phyloP scores from a whole-genome alignment of 1,140 invertebrate species.

The Ridgeia piscesae region DNA sequence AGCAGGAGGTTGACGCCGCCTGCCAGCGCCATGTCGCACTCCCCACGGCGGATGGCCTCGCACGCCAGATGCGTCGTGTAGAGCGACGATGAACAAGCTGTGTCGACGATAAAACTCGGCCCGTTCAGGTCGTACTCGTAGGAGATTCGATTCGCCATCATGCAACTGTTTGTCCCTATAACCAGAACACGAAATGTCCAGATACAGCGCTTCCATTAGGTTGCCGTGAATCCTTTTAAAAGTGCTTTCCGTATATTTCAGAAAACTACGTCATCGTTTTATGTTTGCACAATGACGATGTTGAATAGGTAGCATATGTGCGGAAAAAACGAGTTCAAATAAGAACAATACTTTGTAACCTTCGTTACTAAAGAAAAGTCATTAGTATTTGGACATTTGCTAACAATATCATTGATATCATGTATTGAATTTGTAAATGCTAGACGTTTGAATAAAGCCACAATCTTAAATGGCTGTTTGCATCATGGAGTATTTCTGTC shows the following conservation, averaged over 20 bases:
- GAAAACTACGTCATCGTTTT: background rate
- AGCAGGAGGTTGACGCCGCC: background rate
- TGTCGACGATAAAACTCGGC: constrained; percentile 90
- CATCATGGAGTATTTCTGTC: background rate
- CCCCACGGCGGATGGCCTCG: constrained; percentile 67
- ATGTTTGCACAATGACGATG: background rate
- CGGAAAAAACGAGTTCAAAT: background rate
- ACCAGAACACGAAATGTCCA: no score
- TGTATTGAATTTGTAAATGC: background rate
- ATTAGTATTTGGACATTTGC: no score
- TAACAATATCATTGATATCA: background rate
- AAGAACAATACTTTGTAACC: background rate
- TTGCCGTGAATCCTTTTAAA: no score
- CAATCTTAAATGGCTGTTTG: background rate
- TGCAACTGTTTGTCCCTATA: background rate
- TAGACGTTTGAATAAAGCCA: background rate
- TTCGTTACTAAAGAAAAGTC: background rate
- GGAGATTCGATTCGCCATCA: constrained; percentile 14
- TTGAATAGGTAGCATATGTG: background rate
- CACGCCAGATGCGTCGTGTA: constrained; percentile 85
- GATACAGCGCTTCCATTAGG: no score
- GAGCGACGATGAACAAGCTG: constrained; percentile 91
- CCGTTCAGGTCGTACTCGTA: constrained; percentile 55
- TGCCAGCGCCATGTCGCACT: constrained; percentile 8
- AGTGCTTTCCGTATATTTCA: background rate